These are phyloP conservation scores for Junonia oenone DNA, from an alignment of 2,888 invertebrate species.

Conservation along the genomic window DNA sequence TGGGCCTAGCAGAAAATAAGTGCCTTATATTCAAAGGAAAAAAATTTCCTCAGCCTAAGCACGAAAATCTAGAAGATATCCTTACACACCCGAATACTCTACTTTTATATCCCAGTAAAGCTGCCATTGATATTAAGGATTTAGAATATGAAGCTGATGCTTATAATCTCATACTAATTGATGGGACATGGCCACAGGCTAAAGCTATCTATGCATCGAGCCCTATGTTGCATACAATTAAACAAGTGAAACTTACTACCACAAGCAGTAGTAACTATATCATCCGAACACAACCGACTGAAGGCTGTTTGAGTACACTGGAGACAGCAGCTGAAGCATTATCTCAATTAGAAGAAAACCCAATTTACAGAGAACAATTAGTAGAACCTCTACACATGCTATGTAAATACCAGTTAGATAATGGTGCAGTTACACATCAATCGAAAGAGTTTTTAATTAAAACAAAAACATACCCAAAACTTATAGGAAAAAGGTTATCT, in stretches of 20 bases:
- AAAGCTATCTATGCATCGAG: constrained; percentile 94
- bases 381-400: constrained; percentile 89
- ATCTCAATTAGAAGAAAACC: constrained; percentile 85
- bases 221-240: constrained; percentile 84
- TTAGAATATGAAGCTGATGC: constrained; percentile 62
- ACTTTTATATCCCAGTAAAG: constrained; percentile 88
- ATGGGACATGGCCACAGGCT: constrained; percentile 98
- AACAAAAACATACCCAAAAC: constrained; percentile 87
- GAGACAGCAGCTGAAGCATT: constrained; percentile 92
- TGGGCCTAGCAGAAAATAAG: constrained; percentile 85
- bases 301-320: constrained; percentile 93
- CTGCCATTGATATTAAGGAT: constrained; percentile 83
- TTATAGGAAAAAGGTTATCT: constrained; percentile 87
- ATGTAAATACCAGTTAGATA: constrained; percentile 91
- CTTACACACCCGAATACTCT: constrained; percentile 84
- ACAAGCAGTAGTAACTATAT: constrained; percentile 90
- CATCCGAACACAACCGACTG: constrained; percentile 95
- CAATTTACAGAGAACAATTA: constrained; percentile 82
- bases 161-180: constrained; percentile 90
- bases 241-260: constrained; percentile 89
- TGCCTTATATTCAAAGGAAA: constrained; percentile 91
- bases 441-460: constrained; percentile 93
- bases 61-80: constrained; percentile 82
- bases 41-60: constrained; percentile 86
- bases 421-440: constrained; percentile 96